phyloP scores from a whole-genome alignment of 2,888 invertebrate genomes.

The Stenchaetothrips biformis region DNA sequence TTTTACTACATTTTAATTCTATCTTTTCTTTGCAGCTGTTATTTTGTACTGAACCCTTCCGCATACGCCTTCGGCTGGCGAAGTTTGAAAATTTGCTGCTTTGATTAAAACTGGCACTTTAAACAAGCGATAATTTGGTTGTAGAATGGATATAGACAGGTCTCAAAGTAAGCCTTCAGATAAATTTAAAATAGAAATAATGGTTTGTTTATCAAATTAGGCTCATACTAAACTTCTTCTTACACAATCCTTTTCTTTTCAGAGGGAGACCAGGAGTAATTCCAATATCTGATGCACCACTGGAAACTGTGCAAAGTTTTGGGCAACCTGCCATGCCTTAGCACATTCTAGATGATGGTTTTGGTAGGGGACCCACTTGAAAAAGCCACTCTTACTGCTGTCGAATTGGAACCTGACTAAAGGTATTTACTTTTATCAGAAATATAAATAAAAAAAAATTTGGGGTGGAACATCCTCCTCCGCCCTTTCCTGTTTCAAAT shows the following conservation, averaged over 20 bases:
- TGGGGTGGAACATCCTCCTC: background rate
- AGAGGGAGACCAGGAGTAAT: constrained; percentile 48
- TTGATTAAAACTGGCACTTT: constrained; percentile 99
- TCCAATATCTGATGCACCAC: constrained; percentile 66
- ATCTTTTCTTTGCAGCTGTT: constrained; percentile 57
- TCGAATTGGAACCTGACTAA: constrained; percentile 96
- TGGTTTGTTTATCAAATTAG: background rate
- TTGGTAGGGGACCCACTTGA: constrained; percentile 98
- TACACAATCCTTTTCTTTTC: constrained; percentile 27
- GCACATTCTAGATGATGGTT: constrained; percentile 91
- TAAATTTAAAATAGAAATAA: constrained; percentile 26
- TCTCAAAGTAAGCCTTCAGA: constrained; percentile 43
- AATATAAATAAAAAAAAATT: too few species aligned
- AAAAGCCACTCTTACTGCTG: constrained; percentile 91
- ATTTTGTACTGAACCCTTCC: constrained; percentile 98
- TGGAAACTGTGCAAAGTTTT: constrained; percentile 77
- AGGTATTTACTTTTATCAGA: constrained; percentile 46
- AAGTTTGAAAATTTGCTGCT: constrained; percentile 98
- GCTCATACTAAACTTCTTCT: constrained; percentile 21
- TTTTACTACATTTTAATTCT: background rate
- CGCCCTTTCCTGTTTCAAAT: background rate
- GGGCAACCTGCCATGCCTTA: constrained; percentile 94
- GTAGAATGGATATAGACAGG: constrained; percentile 97
- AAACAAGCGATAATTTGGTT: constrained; percentile 94
- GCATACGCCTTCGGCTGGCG: constrained; percentile 99